Base-by-base conservation (phyloP, 2,888 invertebrate genomes). In the Drepana falcataria region DNA sequence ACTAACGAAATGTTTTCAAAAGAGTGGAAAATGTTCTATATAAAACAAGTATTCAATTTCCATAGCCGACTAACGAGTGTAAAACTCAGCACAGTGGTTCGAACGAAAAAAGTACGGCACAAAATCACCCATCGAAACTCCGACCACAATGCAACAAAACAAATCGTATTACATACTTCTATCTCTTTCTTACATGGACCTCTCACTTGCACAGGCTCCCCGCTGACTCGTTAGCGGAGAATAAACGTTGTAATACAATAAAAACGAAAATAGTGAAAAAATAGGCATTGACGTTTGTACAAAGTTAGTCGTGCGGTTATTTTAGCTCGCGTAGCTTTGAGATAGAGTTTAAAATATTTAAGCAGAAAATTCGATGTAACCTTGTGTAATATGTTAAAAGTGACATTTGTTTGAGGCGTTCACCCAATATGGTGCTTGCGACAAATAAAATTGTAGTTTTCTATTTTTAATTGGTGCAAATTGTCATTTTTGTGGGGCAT, bases 391-490 rank as follows among this genome's bases (percentile, higher is more conserved):
- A 67, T 64, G 58, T 63, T 73, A 69, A 75, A 77, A 76, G 78
- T 79, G 81, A 83, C 90, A 90, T 89, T 90, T 89, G 90, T 85
- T 78, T 81, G 81, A 87, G 89, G 90, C 90, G 90, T 85, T 78
- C 80, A 75, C 83, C 78, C 85, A 87, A 85, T 86, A 87, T 87
- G 87, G 82, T 83, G 76, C 71, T 69, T 68, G 69, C 72, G 78
- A 77, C 72, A 77, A 81, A 75, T 75, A 57, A 73, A 85, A 86
- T 84, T 82, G 81, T 83, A 81, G 87, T 85, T 85, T 84, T 86
- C 78, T 82, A 71, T 81, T 85, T 86, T 86, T 88, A 87, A 89
- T 88, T 88, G 86, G 75, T 60, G 67, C 76, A 78, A 82, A 81
- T 83, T 77, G 77, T 71, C 67, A 68, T 68, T 71, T 66, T 66